Conservation (phyloP, 2,888 invertebrate species). For the Leptothorax acervorum region DNA sequence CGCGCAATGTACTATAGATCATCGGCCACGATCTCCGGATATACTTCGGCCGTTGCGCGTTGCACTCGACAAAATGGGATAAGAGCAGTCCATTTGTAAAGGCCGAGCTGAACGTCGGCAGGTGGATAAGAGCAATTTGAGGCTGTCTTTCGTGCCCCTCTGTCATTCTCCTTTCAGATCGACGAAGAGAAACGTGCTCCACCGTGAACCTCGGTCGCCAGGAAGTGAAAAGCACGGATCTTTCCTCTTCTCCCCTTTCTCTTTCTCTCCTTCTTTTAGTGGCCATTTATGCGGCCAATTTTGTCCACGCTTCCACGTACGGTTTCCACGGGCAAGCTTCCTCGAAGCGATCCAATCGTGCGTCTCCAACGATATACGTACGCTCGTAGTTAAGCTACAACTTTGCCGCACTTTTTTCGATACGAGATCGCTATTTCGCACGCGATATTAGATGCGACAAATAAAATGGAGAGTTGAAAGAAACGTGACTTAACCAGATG, state of each 20-base stretch:
- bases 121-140: slow-evolving; percentile 67
- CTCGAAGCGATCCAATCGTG: slow-evolving; percentile 46
- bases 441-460: slow-evolving; percentile 41
- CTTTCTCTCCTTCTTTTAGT: slow-evolving; percentile 14
- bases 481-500: neutral
- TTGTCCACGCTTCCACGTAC: slow-evolving; percentile 46
- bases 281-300: slow-evolving; percentile 50
- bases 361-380: slow-evolving; percentile 41
- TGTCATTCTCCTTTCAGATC: slow-evolving; percentile 51
- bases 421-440: slow-evolving; percentile 30
- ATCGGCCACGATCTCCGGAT: slow-evolving; percentile 59
- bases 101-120: slow-evolving; percentile 54
- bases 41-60: slow-evolving; percentile 37
- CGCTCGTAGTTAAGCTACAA: slow-evolving; percentile 43
- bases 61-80: slow-evolving; percentile 75
- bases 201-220: slow-evolving; percentile 42
- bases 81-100: slow-evolving; percentile 71
- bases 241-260: neutral
- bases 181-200: slow-evolving; percentile 58
- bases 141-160: slow-evolving; percentile 52
- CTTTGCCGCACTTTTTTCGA: slow-evolving; percentile 26
- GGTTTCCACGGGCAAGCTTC: slow-evolving; percentile 19
- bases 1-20: slow-evolving; percentile 43
- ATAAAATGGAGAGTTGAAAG: slow-evolving; percentile 22
- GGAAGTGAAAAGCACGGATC: slow-evolving; percentile 51